A percentile compares a stretch with the other conserved stretches of the same genome.
Evolutionary conservation across 2,113 vertebrate genomes (phyloP).

Genomic region (Panthera leo): DNA sequence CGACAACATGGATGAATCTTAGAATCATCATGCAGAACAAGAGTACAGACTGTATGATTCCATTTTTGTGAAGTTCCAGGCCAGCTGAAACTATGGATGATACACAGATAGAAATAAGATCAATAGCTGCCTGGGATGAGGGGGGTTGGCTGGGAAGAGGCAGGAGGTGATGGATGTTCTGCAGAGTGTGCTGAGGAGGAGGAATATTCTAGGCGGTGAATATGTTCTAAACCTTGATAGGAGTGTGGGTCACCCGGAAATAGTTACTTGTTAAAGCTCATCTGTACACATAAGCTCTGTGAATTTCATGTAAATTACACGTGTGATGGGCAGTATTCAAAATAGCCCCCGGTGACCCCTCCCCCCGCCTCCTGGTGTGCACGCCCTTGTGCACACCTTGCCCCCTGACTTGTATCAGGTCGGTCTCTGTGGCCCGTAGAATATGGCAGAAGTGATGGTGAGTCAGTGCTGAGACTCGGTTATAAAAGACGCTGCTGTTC

Average conservation of each 20-base stretch:
- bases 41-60: background rate
- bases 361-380: background rate
- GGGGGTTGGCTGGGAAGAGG: background rate
- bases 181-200: background rate
- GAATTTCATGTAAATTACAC: background rate
- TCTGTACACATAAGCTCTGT: background rate
- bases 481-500: background rate
- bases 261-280: background rate
- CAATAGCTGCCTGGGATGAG: background rate
- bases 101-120: background rate
- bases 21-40: background rate
- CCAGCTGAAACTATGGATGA: background rate
- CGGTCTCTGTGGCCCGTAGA: background rate
- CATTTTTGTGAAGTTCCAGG: background rate
- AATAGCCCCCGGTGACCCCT: background rate
- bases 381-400: fast-evolving
- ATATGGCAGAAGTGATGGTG: background rate
- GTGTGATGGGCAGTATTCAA: background rate
- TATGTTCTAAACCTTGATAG: background rate
- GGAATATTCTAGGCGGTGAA: background rate
- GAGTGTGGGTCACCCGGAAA: background rate
- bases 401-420: background rate
- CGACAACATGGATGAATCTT: too few species aligned
- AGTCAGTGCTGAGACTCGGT: background rate
- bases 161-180: background rate